Conservation (phyloP, 2,888 invertebrate species). For the Drosophila nigricruria region DNA sequence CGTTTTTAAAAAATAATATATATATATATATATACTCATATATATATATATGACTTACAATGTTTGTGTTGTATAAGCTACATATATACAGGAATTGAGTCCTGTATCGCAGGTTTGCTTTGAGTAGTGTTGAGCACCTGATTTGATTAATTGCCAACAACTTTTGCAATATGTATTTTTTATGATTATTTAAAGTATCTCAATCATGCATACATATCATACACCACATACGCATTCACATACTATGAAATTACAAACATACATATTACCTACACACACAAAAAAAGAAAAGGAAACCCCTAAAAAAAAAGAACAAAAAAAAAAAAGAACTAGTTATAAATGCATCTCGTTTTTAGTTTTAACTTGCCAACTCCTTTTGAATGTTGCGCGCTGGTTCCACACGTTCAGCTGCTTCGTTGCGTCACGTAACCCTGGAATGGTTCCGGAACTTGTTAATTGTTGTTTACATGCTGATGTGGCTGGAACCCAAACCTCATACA, state of each 20-base stretch:
- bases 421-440: slow-evolving; percentile 60
- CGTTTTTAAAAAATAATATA: slow-evolving; percentile 44
- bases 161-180: slow-evolving; percentile 57
- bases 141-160: slow-evolving; percentile 47
- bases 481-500: slow-evolving; percentile 61
- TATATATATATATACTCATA: neutral
- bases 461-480: slow-evolving; percentile 58
- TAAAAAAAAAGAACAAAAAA: slow-evolving; percentile 1
- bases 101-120: slow-evolving; percentile 17
- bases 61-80: slow-evolving; percentile 36
- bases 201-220: slow-evolving; percentile 60
- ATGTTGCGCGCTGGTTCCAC: slow-evolving; percentile 46
- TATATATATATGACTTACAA: slow-evolving; percentile 24
- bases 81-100: slow-evolving; percentile 6
- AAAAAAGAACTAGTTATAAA: slow-evolving; percentile 42
- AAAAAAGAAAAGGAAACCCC: slow-evolving; percentile 8
- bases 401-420: slow-evolving; percentile 35
- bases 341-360: slow-evolving; percentile 79
- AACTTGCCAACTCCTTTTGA: slow-evolving; percentile 79
- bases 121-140: slow-evolving; percentile 10
- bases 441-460: slow-evolving; percentile 77
- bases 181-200: slow-evolving; percentile 66
- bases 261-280: slow-evolving; percentile 34
- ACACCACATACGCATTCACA: slow-evolving; percentile 26
- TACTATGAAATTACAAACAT: slow-evolving; percentile 22